Conservation (phyloP, 2,888 invertebrate species). For the Eugnorisma glareosa region DNA sequence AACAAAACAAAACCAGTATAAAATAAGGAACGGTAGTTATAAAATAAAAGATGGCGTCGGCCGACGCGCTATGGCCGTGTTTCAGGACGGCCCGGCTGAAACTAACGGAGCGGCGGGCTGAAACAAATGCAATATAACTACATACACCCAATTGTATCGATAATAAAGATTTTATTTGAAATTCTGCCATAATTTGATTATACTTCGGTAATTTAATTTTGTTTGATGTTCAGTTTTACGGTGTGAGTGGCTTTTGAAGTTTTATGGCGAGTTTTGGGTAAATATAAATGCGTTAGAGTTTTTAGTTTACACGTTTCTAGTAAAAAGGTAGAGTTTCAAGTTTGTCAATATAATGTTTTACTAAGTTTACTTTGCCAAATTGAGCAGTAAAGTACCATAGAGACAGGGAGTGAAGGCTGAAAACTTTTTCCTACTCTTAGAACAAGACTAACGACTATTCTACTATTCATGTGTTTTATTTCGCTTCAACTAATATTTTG, state of each 20-base stretch:
- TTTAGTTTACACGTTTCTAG: neutral
- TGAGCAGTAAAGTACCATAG: neutral
- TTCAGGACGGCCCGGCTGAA: constrained; percentile 67
- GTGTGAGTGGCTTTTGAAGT: neutral
- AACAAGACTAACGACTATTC: neutral
- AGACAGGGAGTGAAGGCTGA: neutral
- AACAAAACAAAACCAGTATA: constrained; percentile 5
- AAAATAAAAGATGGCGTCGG: constrained; percentile 46
- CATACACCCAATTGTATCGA: constrained; percentile 52
- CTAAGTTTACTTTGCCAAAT: neutral
- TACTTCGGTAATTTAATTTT: constrained; percentile 2
- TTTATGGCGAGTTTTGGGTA: neutral
- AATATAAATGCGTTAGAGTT: neutral
- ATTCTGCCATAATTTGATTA: constrained; percentile 21
- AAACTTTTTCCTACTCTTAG: neutral
- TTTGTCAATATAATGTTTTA: neutral
- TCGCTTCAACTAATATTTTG: neutral
- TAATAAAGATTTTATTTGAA: constrained; percentile 43
- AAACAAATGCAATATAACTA: constrained; percentile 65
- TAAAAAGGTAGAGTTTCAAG: neutral
- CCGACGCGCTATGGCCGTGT: constrained; percentile 64
- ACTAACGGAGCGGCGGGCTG: constrained; percentile 69
- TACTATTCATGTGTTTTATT: neutral
- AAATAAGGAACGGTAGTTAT: constrained; percentile 40
- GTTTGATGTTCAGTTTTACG: neutral